phyloP scores from a whole-genome alignment of 2,113 vertebrate species.

The Hemiprocne comata region DNA sequence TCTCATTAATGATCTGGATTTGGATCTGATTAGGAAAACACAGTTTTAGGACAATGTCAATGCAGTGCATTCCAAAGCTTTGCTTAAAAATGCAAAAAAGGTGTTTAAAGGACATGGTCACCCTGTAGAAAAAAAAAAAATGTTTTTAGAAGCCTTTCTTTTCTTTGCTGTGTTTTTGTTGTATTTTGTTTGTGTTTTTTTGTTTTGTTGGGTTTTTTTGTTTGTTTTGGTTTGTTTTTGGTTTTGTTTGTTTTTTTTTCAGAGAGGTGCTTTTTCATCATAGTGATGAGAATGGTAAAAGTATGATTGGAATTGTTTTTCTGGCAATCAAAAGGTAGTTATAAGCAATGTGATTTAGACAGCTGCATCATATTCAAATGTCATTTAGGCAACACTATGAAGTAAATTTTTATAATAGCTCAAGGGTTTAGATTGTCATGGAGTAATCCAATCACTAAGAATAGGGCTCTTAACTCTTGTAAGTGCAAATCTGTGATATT shows the following conservation, averaged over 20 bases:
- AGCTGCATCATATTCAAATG: constrained; percentile 50
- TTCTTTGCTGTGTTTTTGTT: background rate
- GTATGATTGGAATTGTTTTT: background rate
- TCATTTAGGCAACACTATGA: constrained; percentile 35
- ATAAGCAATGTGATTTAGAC: constrained; percentile 8
- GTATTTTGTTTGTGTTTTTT: too few relatives aligned
- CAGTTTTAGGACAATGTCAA: background rate
- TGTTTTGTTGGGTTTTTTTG: background rate
- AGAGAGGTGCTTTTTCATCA: background rate
- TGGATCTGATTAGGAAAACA: background rate
- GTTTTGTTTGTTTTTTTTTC: background rate
- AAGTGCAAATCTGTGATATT: constrained; percentile 42
- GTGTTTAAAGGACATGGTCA: background rate
- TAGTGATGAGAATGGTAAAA: background rate
- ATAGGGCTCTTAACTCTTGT: constrained; percentile 12
- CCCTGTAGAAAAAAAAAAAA: background rate
- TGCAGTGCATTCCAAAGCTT: background rate
- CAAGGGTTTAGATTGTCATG: constrained; percentile 9
- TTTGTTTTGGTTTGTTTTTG: too few relatives aligned
- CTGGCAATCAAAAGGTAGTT: constrained; percentile 9
- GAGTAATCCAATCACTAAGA: constrained; percentile 37
- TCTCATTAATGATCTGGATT: background rate
- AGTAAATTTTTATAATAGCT: constrained; percentile 47
- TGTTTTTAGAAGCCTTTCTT: background rate
- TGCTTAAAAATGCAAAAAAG: background rate